Evolutionary conservation across 2,888 invertebrate genomes (phyloP).

Genomic region (Pollenia griseotomentosa): DNA sequence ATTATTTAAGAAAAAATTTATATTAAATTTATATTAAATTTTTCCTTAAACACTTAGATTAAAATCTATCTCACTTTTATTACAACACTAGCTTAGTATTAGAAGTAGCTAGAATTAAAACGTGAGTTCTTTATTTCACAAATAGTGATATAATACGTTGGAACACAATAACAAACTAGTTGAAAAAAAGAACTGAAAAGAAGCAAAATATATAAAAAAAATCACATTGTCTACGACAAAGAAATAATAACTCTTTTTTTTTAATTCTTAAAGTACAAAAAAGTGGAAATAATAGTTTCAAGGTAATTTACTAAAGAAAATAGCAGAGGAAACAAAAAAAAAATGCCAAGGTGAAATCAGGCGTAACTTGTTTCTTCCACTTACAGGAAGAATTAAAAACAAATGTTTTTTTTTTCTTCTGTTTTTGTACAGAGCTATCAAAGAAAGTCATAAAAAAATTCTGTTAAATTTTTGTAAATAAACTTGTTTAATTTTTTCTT

Average conservation of each 20-base stretch:
- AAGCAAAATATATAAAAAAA: constrained; percentile 31
- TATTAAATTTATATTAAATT: no score
- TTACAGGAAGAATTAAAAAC: constrained; percentile 47
- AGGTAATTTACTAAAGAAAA: constrained; percentile 69
- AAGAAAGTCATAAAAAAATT: constrained; percentile 63
- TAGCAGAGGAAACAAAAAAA: constrained; percentile 34
- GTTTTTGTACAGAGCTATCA: constrained; percentile 29
- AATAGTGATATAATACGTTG: constrained; percentile 47
- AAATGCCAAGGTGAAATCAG: constrained; percentile 69
- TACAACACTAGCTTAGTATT: constrained; percentile 17
- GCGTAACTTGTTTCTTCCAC: constrained; percentile 58
- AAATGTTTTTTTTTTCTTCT: constrained; percentile 24
- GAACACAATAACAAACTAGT: constrained; percentile 49
- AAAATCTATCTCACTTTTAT: background rate
- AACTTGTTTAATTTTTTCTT: constrained; percentile 58
- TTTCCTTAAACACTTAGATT: no score
- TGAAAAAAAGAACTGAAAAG: constrained; percentile 31
- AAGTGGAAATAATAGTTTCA: constrained; percentile 70
- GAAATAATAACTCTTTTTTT: constrained; percentile 22
- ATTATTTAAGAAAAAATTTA: no score
- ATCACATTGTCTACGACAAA: constrained; percentile 36
- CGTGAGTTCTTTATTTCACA: background rate
- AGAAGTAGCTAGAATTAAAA: background rate
- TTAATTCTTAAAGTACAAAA: constrained; percentile 19
- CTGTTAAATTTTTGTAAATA: constrained; percentile 43